These are phyloP conservation scores for Syngnathus floridae DNA, from an alignment of 2,113 vertebrate genomes.

Conservation along the genomic window DNA sequence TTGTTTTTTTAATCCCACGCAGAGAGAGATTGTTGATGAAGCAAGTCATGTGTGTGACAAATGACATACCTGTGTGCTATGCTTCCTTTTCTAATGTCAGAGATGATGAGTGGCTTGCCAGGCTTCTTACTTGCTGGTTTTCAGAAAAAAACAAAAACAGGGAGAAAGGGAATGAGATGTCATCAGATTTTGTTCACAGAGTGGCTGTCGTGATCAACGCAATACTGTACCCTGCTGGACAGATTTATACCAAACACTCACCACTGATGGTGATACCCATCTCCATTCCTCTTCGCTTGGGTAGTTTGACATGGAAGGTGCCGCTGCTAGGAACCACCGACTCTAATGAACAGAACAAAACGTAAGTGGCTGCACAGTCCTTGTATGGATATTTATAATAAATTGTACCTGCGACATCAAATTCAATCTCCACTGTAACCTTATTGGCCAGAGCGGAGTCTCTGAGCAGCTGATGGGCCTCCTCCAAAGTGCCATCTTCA, in stretches of 20 bases:
- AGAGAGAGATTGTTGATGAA: neutral
- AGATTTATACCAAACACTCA: conserved; percentile 64
- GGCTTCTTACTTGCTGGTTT: conserved; percentile 84
- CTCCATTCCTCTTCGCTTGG: conserved; percentile 91
- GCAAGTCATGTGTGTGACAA: neutral
- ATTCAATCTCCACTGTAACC: conserved; percentile 87
- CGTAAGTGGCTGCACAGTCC: neutral
- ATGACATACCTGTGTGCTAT: conserved; percentile 87
- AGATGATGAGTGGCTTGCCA: conserved; percentile 92
- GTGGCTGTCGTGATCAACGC: neutral
- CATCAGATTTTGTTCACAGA: neutral
- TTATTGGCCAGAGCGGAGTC: conserved; percentile 86
- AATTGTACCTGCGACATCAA: conserved; percentile 83
- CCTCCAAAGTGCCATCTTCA: conserved; percentile 92
- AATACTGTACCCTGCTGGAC: conserved; percentile 52
- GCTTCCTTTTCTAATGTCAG: conserved; percentile 92
- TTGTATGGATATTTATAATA: neutral
- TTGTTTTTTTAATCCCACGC: conserved; percentile 23
- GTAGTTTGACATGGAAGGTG: conserved; percentile 95
- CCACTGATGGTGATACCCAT: conserved; percentile 96
- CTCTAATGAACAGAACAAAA: conserved; percentile 59
- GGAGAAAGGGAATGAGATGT: neutral
- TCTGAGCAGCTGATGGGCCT: conserved; percentile 92
- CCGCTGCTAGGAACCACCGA: conserved; percentile 97
- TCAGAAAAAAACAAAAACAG: neutral